Evolutionary conservation across 2,797 vertebrate genomes (phyloP).

Genomic region (Bryconaethiops microstoma): DNA sequence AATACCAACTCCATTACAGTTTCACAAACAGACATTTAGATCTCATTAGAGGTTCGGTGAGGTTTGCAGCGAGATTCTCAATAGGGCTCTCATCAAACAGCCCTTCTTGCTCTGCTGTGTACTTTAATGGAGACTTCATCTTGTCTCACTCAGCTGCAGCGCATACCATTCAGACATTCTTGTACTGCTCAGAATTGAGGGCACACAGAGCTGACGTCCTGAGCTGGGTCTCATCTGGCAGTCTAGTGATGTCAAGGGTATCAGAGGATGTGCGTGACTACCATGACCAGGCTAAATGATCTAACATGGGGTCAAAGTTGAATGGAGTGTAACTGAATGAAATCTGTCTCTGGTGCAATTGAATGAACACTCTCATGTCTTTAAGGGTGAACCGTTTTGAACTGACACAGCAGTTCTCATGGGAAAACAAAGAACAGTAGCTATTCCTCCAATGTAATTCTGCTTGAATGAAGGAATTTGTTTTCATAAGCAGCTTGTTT

Average conservation of each 20-base stretch:
- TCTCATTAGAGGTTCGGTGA: slow-evolving; percentile 1
- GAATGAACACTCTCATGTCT: neutral
- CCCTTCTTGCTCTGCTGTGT: neutral
- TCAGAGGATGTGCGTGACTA: slow-evolving; percentile 7
- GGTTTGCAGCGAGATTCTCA: slow-evolving; percentile 11
- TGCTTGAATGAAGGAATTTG: slow-evolving; percentile 3
- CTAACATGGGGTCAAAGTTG: neutral
- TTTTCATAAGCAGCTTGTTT: slow-evolving; percentile 7
- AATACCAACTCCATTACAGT: neutral
- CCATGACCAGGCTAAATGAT: slow-evolving; percentile 13
- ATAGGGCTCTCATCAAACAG: slow-evolving; percentile 17
- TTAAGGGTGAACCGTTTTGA: slow-evolving; percentile 1
- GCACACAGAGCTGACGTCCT: neutral
- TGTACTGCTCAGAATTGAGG: neutral
- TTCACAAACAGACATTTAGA: slow-evolving; percentile 26
- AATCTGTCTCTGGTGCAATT: neutral
- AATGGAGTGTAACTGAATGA: neutral
- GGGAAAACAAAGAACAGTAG: neutral
- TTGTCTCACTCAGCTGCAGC: neutral
- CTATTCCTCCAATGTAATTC: neutral
- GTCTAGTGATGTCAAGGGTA: neutral
- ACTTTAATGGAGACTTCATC: slow-evolving; percentile 4
- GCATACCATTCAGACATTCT: neutral
- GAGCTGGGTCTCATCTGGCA: slow-evolving; percentile 17
- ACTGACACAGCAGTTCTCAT: too few relatives aligned